Base-by-base conservation (phyloP, 2,113 vertebrate species). In the Clarias batrachus region DNA sequence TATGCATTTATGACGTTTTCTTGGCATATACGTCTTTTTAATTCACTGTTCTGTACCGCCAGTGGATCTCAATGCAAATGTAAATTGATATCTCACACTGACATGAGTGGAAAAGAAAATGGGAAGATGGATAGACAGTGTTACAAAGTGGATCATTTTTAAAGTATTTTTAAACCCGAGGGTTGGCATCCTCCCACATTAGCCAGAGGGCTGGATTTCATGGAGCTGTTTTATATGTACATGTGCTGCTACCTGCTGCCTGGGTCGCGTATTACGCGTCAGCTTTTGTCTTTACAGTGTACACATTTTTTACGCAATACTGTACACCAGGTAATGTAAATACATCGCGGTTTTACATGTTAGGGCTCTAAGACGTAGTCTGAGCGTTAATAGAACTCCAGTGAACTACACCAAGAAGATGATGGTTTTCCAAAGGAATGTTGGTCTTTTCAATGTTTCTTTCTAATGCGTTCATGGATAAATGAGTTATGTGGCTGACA, bases 181-280 rank as follows among this genome's bases (percentile, higher is more conserved):
- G 56, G 27, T 80, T 60, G 57, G 78, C 30, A 37, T 80, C 30
- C 57, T 21, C 30, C 78, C 78, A 80, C 27, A 37, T 80, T 60
- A 80, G 19, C 56, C 54, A 57, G 54, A 30, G n/a, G 76, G 76
- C 76, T 59, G 76, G 16, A 79, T 12, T 10, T 59, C 17, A 16
- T 59, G 19, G 27, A 33, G 17, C 52, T 81, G 10, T 76, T 21
- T 41, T 85, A 85, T 23, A 85, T 77, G 82, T 54, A 68, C 63
- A 77, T 70, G 23, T 87, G 82, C 85, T 89, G 82, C 88, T 54
- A 59, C 84, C 85, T 89, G 82, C 85, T 89, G 88, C 48, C 33
- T 70, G 48, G 70, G 19, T 60, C 17, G 17, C 17, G 60, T 82
- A 74, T 13, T 85, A 23, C 81, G 85, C 68, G 21, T 30, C 62